Percentiles rank a stretch among this genome's conserved stretches.
Evolutionary conservation across 1,140 invertebrate genomes (phyloP).

Genomic region (Pseudomyrmex concolor): DNA sequence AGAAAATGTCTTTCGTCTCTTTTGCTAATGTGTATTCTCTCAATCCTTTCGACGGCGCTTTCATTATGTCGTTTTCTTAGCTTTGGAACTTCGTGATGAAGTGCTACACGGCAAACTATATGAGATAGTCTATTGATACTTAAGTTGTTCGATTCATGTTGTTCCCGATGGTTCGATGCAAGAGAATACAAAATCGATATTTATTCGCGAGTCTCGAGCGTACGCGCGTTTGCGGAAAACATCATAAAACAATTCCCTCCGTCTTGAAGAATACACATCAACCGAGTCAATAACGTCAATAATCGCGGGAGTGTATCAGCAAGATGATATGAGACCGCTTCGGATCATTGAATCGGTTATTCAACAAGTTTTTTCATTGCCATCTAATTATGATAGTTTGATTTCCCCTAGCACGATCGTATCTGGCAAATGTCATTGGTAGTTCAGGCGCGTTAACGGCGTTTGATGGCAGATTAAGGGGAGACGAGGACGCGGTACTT

Average conservation of each 20-base stretch:
- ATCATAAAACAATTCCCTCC: neutral
- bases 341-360: conserved; percentile 43
- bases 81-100: conserved; percentile 17
- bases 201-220: too few relatives aligned
- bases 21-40: conserved; percentile 14
- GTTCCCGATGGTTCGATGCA: too few relatives aligned
- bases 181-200: neutral
- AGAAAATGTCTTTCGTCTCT: conserved; percentile 29
- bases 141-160: neutral
- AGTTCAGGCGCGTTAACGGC: conserved; percentile 46
- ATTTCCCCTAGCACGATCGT: conserved; percentile 24
- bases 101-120: neutral
- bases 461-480: conserved; percentile 48
- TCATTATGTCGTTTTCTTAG: neutral
- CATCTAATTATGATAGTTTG: conserved; percentile 30
- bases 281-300: neutral
- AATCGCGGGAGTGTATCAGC: neutral
- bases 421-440: conserved; percentile 54
- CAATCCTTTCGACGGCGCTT: neutral
- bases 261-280: neutral
- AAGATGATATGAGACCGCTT: neutral
- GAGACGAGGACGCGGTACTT: conserved; percentile 22
- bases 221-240: neutral
- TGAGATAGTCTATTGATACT: neutral
- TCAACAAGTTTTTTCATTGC: conserved; percentile 5